These are phyloP conservation scores for Lethenteron reissneri DNA, from an alignment of 2,113 vertebrate genomes.

Conservation along the genomic window DNA sequence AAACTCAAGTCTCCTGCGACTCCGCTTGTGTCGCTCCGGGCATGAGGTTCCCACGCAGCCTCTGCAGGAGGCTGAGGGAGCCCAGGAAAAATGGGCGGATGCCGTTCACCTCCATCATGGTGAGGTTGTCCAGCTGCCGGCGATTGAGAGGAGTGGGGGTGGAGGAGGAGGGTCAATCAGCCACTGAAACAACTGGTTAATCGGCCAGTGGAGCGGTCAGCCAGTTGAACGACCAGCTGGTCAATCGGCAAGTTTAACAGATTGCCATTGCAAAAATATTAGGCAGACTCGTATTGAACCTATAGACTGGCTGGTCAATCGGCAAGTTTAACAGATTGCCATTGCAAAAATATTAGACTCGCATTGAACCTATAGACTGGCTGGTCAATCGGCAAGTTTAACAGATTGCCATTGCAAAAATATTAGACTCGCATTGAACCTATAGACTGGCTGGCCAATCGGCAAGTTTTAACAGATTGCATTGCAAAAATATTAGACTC, in stretches of 20 bases:
- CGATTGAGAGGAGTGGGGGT: not conserved
- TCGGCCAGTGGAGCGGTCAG: not conserved
- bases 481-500: accelerated
- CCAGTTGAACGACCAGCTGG: not conserved
- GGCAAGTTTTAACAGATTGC: not conserved
- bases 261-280: accelerated
- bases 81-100: slow-evolving; percentile 52
- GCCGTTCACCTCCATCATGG: slow-evolving; percentile 88
- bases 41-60: slow-evolving; percentile 53
- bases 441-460: not conserved
- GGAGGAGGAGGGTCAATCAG: too few relatives aligned
- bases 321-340: too few relatives aligned
- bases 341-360: too few relatives aligned
- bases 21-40: slow-evolving; percentile 14
- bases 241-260: not conserved
- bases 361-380: too few relatives aligned
- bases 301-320: too few relatives aligned
- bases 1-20: not conserved
- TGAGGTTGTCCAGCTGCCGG: slow-evolving; percentile 69
- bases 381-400: too few relatives aligned
- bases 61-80: slow-evolving; percentile 69
- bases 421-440: not conserved
- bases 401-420: too few relatives aligned
- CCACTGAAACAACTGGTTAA: not conserved
- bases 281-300: too few relatives aligned